A percentile compares a stretch with the other conserved stretches of the same genome.
phyloP scores from a whole-genome alignment of 1,140 invertebrate genomes.

The Cardiocondyla obscurior region DNA sequence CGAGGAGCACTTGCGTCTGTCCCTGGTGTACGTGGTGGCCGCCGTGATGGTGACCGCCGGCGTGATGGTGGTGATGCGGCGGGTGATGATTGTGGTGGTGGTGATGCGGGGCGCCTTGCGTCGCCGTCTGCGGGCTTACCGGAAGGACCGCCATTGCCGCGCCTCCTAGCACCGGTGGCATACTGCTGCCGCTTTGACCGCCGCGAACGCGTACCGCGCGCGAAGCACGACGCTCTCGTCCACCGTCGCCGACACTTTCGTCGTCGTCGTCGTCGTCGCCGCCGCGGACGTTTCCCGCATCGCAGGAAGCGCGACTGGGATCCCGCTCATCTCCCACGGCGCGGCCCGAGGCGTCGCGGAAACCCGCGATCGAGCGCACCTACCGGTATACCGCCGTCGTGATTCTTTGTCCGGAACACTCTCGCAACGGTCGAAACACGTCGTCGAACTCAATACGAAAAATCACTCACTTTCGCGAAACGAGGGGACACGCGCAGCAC shows the following conservation, averaged over 20 bases:
- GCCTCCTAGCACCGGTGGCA: constrained; percentile 83
- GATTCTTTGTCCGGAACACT: constrained; percentile 29
- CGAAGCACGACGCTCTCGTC: neutral
- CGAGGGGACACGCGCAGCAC: neutral
- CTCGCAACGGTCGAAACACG: too few species aligned
- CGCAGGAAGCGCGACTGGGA: constrained; percentile 50
- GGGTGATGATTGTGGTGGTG: constrained; percentile 51
- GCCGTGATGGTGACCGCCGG: constrained; percentile 35
- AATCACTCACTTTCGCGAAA: constrained; percentile 30
- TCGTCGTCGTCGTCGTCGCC: neutral
- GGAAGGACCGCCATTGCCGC: constrained; percentile 84
- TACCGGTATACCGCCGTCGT: neutral
- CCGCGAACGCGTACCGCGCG: constrained; percentile 9
- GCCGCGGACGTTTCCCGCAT: constrained; percentile 51
- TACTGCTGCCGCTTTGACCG: constrained; percentile 64
- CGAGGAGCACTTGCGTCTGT: constrained; percentile 75
- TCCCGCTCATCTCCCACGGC: constrained; percentile 62
- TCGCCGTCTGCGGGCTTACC: constrained; percentile 83
- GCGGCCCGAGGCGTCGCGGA: neutral
- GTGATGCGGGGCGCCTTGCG: constrained; percentile 79
- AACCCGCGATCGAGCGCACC: neutral
- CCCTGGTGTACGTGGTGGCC: constrained; percentile 72
- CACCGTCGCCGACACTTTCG: constrained; percentile 24
- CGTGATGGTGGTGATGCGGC: constrained; percentile 38
- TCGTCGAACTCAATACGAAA: neutral